Evolutionary conservation across 2,888 invertebrate species (phyloP).

Genomic region (Yponomeuta evonymella): DNA sequence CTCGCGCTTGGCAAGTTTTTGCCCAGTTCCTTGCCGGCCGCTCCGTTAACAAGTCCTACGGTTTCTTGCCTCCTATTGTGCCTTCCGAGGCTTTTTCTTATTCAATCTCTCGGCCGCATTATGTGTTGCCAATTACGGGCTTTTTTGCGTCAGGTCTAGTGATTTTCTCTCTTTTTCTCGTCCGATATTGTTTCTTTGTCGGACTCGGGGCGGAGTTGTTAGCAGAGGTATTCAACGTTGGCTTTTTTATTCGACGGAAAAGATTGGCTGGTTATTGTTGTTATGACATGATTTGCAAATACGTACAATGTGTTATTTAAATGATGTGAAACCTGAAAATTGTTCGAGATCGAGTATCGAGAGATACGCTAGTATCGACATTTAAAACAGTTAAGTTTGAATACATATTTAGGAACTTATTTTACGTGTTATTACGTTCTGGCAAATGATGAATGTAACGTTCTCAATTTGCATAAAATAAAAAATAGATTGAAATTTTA

Average conservation of each 20-base stretch:
- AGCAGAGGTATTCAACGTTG: not conserved
- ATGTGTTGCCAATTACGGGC: slow-evolving; percentile 15
- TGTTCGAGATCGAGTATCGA: too few relatives aligned
- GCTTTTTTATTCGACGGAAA: not conserved
- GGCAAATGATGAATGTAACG: too few relatives aligned
- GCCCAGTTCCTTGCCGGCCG: slow-evolving; percentile 10
- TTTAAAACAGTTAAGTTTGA: too few relatives aligned
- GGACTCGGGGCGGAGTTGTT: not conserved
- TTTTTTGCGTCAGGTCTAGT: not conserved
- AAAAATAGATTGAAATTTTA: too few relatives aligned
- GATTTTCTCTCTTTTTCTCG: not conserved
- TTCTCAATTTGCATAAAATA: too few relatives aligned
- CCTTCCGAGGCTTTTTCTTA: slow-evolving; percentile 15
- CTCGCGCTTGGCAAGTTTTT: not conserved
- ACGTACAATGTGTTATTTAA: too few relatives aligned
- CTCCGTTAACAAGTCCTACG: slow-evolving; percentile 25
- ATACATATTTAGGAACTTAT: too few relatives aligned
- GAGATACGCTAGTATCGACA: too few relatives aligned
- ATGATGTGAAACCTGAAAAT: too few relatives aligned
- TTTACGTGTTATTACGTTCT: too few relatives aligned
- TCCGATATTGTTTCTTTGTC: not conserved
- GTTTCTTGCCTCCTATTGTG: slow-evolving; percentile 15
- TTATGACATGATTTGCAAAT: not conserved
- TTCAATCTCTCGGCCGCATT: slow-evolving; percentile 10
- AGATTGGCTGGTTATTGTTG: not conserved